Evolutionary conservation across 2,888 invertebrate species (phyloP).

Genomic region (Lomographa bimaculata): DNA sequence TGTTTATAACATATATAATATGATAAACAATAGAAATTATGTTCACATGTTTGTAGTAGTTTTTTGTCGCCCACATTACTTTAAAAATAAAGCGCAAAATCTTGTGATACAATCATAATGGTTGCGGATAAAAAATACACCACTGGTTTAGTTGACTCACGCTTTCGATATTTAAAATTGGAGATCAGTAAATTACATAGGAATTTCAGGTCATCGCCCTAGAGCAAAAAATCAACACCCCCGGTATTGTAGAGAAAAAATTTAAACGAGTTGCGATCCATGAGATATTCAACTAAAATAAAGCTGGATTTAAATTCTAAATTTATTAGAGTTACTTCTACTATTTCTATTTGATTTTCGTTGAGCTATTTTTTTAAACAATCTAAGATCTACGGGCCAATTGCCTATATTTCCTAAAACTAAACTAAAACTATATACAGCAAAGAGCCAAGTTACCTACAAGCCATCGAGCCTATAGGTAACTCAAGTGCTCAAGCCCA

Average conservation of each 20-base stretch:
- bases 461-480: too few relatives aligned
- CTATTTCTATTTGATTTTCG: constrained; percentile 72
- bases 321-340: constrained; percentile 70
- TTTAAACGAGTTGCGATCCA: constrained; percentile 23
- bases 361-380: too few relatives aligned
- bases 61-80: constrained; percentile 36
- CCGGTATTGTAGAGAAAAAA: constrained; percentile 67
- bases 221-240: constrained; percentile 53
- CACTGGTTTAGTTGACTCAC: constrained; percentile 43
- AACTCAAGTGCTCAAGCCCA: too few relatives aligned
- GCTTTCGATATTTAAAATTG: constrained; percentile 52
- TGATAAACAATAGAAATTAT: constrained; percentile 13
- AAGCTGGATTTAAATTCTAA: constrained; percentile 60
- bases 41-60: constrained; percentile 20
- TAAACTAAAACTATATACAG: too few relatives aligned
- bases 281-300: constrained; percentile 48
- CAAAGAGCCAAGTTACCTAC: too few relatives aligned
- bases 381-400: too few relatives aligned
- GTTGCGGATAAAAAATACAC: constrained; percentile 32
- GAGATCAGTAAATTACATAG: constrained; percentile 57
- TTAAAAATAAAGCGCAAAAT: constrained; percentile 40
- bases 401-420: too few relatives aligned
- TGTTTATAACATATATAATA: too few relatives aligned
- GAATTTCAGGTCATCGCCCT: constrained; percentile 67
- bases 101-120: constrained; percentile 29